Evolutionary conservation across 2,888 invertebrate species (phyloP).

Genomic region (Synanthedon formicaeformis): DNA sequence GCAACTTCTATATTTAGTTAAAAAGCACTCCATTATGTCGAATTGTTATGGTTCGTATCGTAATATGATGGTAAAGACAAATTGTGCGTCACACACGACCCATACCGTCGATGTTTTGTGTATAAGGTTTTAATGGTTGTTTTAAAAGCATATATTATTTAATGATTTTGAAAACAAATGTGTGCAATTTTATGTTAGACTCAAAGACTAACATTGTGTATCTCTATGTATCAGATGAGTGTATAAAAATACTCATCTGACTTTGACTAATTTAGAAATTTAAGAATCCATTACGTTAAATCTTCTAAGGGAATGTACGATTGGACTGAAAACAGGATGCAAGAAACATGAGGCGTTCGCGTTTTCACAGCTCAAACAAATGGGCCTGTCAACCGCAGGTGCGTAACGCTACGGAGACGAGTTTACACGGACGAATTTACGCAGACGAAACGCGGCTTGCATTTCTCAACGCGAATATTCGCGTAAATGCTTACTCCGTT

Average conservation of each 20-base stretch:
- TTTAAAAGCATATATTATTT: no score
- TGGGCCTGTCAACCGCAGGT: conserved; percentile 60
- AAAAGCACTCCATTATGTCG: conserved; percentile 11
- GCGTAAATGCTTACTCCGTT: conserved; percentile 8
- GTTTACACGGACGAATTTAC: conserved; percentile 2
- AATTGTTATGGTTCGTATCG: conserved; percentile 8
- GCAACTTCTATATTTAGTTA: conserved; percentile 1
- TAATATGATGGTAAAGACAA: conserved; percentile 14
- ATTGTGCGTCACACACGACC: conserved; percentile 12
- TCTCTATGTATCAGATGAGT: no score
- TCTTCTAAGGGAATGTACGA: not conserved
- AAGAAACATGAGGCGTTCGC: conserved; percentile 5
- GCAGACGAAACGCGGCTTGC: not conserved
- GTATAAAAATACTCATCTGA: no score
- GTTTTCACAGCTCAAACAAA: conserved; percentile 35
- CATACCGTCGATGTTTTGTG: not conserved
- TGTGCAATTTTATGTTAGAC: no score
- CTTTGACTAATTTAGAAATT: no score
- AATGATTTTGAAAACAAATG: no score
- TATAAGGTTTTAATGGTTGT: no score
- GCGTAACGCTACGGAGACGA: conserved; percentile 23
- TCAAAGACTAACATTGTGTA: no score
- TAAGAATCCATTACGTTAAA: no score
- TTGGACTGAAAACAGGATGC: conserved; percentile 1
- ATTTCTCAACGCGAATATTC: conserved; percentile 24